phyloP scores from a whole-genome alignment of 2,888 invertebrate genomes.

The Pseudanteris insignis region DNA sequence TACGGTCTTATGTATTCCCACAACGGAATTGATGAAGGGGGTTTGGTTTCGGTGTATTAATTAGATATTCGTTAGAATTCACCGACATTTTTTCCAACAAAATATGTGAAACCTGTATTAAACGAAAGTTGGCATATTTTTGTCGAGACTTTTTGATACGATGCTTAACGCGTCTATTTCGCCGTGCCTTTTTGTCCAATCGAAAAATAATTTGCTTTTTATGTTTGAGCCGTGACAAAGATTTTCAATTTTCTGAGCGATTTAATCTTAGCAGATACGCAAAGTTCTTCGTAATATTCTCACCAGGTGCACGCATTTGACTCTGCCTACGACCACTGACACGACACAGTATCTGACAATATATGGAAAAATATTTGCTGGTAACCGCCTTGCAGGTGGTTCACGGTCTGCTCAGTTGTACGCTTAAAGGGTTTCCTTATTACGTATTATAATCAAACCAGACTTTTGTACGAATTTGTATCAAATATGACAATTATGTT shows the following conservation, averaged over 20 bases:
- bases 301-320: slow-evolving; percentile 33
- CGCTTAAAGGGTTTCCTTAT: slow-evolving; percentile 22
- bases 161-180: slow-evolving; percentile 4
- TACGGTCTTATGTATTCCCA: neutral
- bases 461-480: slow-evolving; percentile 1
- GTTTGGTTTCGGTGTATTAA: slow-evolving; percentile 5
- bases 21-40: neutral
- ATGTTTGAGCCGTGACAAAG: slow-evolving; percentile 21
- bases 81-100: slow-evolving; percentile 9
- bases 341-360: no score
- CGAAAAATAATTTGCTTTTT: slow-evolving; percentile 30
- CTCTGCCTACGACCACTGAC: slow-evolving; percentile 29
- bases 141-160: neutral
- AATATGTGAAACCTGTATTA: slow-evolving; percentile 4
- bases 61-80: slow-evolving; percentile 20
- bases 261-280: slow-evolving; percentile 25
- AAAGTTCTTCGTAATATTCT: slow-evolving; percentile 22
- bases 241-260: slow-evolving; percentile 41
- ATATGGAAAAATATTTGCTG: no score
- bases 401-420: slow-evolving; percentile 13
- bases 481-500: slow-evolving; percentile 30
- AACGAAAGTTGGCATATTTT: slow-evolving; percentile 11
- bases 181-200: slow-evolving; percentile 10
- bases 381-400: slow-evolving; percentile 28
- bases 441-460: no score